Evolutionary conservation across 2,888 invertebrate species (phyloP).

Genomic region (Megaustenia siamemsis): DNA sequence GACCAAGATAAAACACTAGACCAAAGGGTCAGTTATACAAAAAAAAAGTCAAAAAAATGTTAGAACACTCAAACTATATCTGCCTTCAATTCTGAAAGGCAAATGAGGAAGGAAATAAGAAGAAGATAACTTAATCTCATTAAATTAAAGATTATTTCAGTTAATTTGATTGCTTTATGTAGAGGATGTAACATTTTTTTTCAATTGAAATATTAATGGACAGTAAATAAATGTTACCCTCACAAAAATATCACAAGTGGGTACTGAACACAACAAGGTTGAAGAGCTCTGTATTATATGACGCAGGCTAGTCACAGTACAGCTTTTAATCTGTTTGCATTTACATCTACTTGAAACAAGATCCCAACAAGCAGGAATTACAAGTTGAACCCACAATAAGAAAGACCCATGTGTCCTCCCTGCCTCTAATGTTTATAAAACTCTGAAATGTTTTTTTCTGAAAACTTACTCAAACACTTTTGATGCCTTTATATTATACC

Average conservation of each 20-base stretch:
- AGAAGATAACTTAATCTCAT: neutral
- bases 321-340: neutral
- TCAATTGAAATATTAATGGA: neutral
- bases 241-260: neutral
- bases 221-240: neutral
- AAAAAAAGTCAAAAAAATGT: no score
- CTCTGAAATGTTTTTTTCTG: neutral
- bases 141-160: neutral
- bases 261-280: neutral
- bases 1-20: no score
- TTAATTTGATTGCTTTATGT: neutral
- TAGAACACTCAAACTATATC: no score
- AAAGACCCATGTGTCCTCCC: neutral
- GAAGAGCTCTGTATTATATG: no score
- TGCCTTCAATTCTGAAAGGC: no score
- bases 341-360: neutral
- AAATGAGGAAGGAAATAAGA: no score
- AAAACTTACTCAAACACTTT: constrained; percentile 32
- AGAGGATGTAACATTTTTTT: neutral
- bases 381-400: neutral
- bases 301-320: neutral
- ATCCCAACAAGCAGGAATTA: neutral
- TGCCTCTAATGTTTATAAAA: neutral
- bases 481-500: neutral
- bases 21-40: no score